Conservation (phyloP, 2,113 vertebrate genomes). For the Plestiodon gilberti region DNA sequence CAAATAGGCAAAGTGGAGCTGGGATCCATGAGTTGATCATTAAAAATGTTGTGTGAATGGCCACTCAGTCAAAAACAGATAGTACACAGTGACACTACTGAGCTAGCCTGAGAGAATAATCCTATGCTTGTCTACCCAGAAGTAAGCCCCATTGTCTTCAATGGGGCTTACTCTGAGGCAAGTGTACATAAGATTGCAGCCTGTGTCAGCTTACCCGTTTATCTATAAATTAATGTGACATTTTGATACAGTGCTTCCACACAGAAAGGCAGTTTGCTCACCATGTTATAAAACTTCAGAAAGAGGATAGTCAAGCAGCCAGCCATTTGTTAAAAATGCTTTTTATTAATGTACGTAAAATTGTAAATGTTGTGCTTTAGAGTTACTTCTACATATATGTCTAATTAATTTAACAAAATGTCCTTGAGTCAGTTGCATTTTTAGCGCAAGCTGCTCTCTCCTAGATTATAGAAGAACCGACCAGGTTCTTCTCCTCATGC, state of each 20-base stretch:
- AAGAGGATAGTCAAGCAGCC: neutral
- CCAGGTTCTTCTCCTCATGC: conserved; percentile 21
- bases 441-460: conserved; percentile 22
- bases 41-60: neutral
- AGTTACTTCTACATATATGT: neutral
- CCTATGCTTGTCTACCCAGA: too few relatives aligned
- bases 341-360: neutral
- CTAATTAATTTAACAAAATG: neutral
- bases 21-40: neutral
- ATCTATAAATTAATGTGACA: neutral
- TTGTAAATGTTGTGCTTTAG: neutral
- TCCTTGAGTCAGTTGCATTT: conserved; percentile 4
- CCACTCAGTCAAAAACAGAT: neutral
- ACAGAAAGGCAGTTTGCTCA: neutral
- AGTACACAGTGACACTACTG: neutral
- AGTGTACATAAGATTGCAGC: too few relatives aligned
- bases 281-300: neutral
- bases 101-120: too few relatives aligned
- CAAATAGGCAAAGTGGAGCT: neutral
- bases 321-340: neutral
- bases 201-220: neutral
- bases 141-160: too few relatives aligned
- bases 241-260: neutral
- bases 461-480: conserved; percentile 14
- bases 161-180: too few relatives aligned